These are phyloP conservation scores for Maylandia zebra DNA, from an alignment of 2,113 vertebrate species.

Conservation along the genomic window DNA sequence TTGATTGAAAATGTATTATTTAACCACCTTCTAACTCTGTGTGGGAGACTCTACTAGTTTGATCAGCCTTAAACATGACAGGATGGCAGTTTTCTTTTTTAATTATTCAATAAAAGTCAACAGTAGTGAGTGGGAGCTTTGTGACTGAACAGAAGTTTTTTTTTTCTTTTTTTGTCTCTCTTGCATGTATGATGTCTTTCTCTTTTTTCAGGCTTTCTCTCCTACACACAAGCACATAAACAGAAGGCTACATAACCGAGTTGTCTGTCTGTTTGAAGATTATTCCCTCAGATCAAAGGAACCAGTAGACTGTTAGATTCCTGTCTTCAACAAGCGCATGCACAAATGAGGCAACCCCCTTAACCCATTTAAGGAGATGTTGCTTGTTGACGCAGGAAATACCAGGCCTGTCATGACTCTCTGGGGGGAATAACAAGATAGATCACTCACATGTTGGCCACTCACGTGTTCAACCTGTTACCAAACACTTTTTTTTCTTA, in stretches of 20 bases:
- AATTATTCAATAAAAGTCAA: slow-evolving; percentile 51
- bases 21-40: slow-evolving; percentile 17
- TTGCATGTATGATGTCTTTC: slow-evolving; percentile 1
- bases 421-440: slow-evolving; percentile 38
- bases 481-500: neutral
- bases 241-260: slow-evolving; percentile 47
- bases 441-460: slow-evolving; percentile 13
- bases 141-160: slow-evolving; percentile 17
- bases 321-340: slow-evolving; percentile 42
- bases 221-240: slow-evolving; percentile 18
- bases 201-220: neutral
- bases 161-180: neutral
- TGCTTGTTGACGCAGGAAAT: slow-evolving; percentile 54
- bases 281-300: slow-evolving; percentile 63
- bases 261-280: slow-evolving; percentile 58
- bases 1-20: slow-evolving; percentile 38
- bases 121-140: slow-evolving; percentile 31
- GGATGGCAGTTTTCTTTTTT: slow-evolving; percentile 25
- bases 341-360: slow-evolving; percentile 42
- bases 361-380: slow-evolving; percentile 50
- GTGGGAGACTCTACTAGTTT: slow-evolving; percentile 25
- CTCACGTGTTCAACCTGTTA: slow-evolving; percentile 28
- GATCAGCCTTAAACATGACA: slow-evolving; percentile 46
- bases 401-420: slow-evolving; percentile 42
- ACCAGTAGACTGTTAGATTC: slow-evolving; percentile 41